A percentile compares a stretch with the other conserved stretches of the same genome.
phyloP scores from a whole-genome alignment of 2,113 vertebrate species.

The Camarhynchus parvulus region DNA sequence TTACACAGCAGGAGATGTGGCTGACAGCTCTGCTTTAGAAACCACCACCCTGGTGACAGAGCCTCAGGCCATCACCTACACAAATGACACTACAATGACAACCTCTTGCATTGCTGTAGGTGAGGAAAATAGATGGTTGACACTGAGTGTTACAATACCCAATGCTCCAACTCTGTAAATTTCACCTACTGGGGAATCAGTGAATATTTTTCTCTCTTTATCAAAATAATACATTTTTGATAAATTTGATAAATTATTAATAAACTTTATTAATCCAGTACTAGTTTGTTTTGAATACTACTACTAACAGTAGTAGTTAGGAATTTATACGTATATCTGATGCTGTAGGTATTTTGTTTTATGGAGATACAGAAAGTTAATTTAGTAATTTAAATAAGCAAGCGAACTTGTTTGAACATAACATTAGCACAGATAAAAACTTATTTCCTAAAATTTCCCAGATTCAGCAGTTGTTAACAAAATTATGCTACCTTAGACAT shows the following conservation, averaged over 20 bases:
- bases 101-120: background rate
- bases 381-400: background rate
- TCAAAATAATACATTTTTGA: background rate
- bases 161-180: background rate
- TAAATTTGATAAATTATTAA: background rate
- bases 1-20: background rate
- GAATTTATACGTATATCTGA: background rate
- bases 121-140: background rate
- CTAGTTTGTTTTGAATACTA: background rate
- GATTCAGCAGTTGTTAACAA: background rate
- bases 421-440: background rate
- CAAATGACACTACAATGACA: background rate
- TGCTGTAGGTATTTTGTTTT: background rate
- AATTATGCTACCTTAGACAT: background rate
- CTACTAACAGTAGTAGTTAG: background rate
- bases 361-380: background rate
- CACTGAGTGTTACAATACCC: background rate
- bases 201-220: background rate
- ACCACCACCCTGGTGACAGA: background rate
- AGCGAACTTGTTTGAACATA: background rate
- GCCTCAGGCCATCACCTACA: background rate
- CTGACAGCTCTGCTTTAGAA: background rate
- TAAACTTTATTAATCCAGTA: background rate
- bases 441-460: background rate
- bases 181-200: background rate